These are phyloP conservation scores for Melinaea marsaeus DNA, from an alignment of 2,888 invertebrate species.

Conservation along the genomic window DNA sequence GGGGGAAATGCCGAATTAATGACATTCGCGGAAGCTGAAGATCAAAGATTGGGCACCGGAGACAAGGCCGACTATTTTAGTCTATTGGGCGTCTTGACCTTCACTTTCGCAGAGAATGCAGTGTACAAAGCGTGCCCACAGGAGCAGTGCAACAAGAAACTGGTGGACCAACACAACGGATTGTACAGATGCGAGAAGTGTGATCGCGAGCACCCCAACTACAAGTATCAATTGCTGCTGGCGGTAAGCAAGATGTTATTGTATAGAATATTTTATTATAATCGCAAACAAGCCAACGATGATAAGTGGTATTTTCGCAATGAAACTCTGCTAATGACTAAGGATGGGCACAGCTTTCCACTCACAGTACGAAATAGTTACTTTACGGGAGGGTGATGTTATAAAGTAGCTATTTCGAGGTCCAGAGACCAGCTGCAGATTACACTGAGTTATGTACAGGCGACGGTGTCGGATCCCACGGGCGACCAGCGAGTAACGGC, in stretches of 20 bases:
- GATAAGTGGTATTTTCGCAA: too few relatives aligned
- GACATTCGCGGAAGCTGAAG: constrained; percentile 85
- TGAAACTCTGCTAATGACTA: too few relatives aligned
- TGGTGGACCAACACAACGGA: constrained; percentile 92
- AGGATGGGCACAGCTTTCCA: too few relatives aligned
- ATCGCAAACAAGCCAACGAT: too few relatives aligned
- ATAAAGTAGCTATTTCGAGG: too few relatives aligned
- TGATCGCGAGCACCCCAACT: constrained; percentile 88
- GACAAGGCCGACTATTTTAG: constrained; percentile 91
- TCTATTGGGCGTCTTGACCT: constrained; percentile 86
- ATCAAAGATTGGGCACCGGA: constrained; percentile 82
- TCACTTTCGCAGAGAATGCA: constrained; percentile 88
- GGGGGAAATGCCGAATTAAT: constrained; percentile 82
- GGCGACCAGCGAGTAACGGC: constrained; percentile 94
- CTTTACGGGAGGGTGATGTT: too few relatives aligned
- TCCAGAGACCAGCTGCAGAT: background rate
- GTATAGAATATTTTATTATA: too few relatives aligned
- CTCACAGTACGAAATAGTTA: too few relatives aligned
- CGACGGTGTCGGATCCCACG: constrained; percentile 91
- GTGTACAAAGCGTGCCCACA: constrained; percentile 95
- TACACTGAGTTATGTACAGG: constrained; percentile 66
- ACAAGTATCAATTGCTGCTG: constrained; percentile 89
- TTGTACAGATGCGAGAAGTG: constrained; percentile 97
- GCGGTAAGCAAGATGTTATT: constrained; percentile 77
- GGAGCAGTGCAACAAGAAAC: constrained; percentile 95